Conservation (phyloP, 2,888 invertebrate species). For the Camponotus fellah region DNA sequence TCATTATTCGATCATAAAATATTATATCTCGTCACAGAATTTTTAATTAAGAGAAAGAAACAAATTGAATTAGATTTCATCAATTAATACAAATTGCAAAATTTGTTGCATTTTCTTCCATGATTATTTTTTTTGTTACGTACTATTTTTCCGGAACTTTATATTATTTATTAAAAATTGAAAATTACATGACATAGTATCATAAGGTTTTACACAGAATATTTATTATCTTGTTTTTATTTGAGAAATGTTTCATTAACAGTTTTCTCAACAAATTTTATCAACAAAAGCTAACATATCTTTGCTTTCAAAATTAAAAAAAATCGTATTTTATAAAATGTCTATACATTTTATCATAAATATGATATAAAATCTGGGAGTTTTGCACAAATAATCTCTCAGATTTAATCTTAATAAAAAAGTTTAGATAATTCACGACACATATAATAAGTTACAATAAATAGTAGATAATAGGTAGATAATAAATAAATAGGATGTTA, state of each 20-base stretch:
- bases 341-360: background rate
- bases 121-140: background rate
- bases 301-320: background rate
- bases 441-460: background rate
- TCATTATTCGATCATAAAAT: background rate
- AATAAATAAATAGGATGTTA: background rate
- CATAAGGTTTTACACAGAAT: background rate
- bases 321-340: background rate
- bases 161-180: conserved; percentile 1
- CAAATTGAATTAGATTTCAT: background rate
- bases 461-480: background rate
- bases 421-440: background rate
- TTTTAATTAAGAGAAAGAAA: background rate
- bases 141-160: background rate
- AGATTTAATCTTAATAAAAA: conserved; percentile 21
- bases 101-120: background rate
- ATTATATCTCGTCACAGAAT: background rate
- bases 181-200: background rate
- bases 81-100: background rate
- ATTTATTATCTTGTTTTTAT: background rate
- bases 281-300: background rate
- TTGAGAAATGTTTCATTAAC: background rate
- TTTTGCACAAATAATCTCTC: background rate
- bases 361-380: background rate
- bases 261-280: background rate